A percentile compares a stretch with the other conserved stretches of the same genome.
Conservation (phyloP, 2,113 vertebrate species). For the Prunella fulvescens region DNA sequence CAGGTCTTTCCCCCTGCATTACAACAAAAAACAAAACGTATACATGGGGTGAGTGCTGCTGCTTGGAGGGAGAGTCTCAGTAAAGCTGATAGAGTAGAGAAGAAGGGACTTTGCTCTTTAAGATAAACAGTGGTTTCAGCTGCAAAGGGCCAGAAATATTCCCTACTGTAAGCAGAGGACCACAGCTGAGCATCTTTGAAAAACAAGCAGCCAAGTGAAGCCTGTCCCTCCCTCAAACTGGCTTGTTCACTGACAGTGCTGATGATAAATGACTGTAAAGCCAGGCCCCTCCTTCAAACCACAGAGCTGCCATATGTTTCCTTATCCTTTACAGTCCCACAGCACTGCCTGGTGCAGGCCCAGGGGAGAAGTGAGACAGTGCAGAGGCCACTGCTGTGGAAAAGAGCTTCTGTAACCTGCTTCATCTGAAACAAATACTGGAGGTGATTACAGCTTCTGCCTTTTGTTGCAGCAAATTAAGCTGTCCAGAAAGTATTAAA, state of each 20-base stretch:
- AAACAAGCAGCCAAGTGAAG: neutral
- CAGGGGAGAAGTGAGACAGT: neutral
- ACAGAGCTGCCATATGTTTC: neutral
- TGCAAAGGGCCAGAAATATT: neutral
- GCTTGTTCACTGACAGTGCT: neutral
- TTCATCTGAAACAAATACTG: neutral
- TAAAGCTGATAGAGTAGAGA: neutral
- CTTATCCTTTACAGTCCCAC: neutral
- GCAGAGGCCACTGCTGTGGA: neutral
- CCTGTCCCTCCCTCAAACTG: neutral
- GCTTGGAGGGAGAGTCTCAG: neutral
- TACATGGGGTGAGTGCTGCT: neutral
- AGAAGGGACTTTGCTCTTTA: neutral
- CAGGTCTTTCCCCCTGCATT: conserved; percentile 83
- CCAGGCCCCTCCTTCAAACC: neutral
- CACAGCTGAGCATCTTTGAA: neutral
- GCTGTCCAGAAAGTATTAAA: neutral
- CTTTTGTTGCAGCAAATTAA: neutral
- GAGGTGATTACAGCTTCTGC: neutral
- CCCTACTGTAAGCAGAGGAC: neutral
- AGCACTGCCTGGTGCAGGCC: neutral
- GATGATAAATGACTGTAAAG: neutral
- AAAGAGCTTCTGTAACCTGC: neutral
- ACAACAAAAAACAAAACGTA: neutral
- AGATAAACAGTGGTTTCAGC: neutral